phyloP scores from a whole-genome alignment of 2,888 invertebrate species.

The Cantharis rustica region DNA sequence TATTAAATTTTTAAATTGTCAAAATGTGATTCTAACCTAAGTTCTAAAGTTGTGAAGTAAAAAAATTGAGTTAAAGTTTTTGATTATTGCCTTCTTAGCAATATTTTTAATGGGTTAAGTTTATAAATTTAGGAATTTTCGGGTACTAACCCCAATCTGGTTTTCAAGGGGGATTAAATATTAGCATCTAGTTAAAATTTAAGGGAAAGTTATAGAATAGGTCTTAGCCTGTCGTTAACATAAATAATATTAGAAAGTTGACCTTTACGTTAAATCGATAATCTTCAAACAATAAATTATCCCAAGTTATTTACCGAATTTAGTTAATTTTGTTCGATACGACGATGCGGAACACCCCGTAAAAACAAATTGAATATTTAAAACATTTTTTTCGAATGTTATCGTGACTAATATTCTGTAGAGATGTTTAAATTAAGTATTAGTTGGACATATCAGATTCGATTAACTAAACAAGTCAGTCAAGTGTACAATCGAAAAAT shows the following conservation, averaged over 20 bases:
- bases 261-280: background rate
- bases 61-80: background rate
- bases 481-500: slow-evolving; percentile 24
- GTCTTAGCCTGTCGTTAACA: background rate
- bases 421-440: background rate
- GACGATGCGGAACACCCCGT: background rate
- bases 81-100: background rate
- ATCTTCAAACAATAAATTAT: background rate
- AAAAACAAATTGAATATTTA: background rate
- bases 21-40: no score
- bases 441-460: slow-evolving; percentile 4
- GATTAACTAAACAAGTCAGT: slow-evolving; percentile 22
- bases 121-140: background rate
- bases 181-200: background rate
- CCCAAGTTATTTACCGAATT: background rate
- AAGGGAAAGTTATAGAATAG: background rate
- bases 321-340: background rate
- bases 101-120: background rate
- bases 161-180: background rate
- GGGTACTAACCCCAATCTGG: background rate
- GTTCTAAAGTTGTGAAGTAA: background rate
- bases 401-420: background rate
- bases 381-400: background rate
- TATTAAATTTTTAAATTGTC: no score
- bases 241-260: background rate